Evolutionary conservation across 1,140 invertebrate genomes (phyloP).

Genomic region (Bactericera cockerelli): DNA sequence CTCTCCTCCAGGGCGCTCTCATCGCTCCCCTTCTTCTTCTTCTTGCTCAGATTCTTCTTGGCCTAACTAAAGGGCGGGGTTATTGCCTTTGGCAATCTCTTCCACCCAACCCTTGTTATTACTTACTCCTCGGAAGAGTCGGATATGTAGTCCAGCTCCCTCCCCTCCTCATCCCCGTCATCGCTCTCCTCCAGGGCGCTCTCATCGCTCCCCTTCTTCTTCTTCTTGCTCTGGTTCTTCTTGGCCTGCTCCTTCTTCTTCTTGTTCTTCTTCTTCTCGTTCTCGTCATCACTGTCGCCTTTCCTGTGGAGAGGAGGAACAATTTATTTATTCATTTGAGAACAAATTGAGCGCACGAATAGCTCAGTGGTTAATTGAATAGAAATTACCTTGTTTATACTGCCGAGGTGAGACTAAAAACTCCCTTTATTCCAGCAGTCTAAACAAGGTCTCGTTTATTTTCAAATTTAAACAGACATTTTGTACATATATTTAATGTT

Average conservation of each 20-base stretch:
- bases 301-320: constrained; percentile 22
- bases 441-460: too few species aligned
- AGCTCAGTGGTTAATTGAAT: too few species aligned
- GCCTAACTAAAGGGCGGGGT: too few species aligned
- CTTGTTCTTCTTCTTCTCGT: constrained; percentile 45
- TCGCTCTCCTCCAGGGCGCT: constrained; percentile 91
- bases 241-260: constrained; percentile 41
- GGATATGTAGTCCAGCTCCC: constrained; percentile 75
- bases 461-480: too few species aligned
- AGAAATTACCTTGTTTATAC: too few species aligned
- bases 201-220: constrained; percentile 59
- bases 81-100: too few species aligned
- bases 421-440: too few species aligned
- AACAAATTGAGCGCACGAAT: too few species aligned
- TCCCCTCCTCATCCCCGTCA: constrained; percentile 87
- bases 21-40: constrained; percentile 61
- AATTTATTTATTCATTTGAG: constrained; percentile 42
- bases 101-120: too few species aligned
- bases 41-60: constrained; percentile 30
- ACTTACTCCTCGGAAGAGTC: too few species aligned
- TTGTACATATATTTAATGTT: too few species aligned
- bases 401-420: too few species aligned
- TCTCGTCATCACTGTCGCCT: constrained; percentile 45
- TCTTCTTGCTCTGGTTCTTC: constrained; percentile 37
- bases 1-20: constrained; percentile 87